These are phyloP conservation scores for Drosophila malerkotliana DNA, from an alignment of 1,140 invertebrate genomes.

Conservation along the genomic window DNA sequence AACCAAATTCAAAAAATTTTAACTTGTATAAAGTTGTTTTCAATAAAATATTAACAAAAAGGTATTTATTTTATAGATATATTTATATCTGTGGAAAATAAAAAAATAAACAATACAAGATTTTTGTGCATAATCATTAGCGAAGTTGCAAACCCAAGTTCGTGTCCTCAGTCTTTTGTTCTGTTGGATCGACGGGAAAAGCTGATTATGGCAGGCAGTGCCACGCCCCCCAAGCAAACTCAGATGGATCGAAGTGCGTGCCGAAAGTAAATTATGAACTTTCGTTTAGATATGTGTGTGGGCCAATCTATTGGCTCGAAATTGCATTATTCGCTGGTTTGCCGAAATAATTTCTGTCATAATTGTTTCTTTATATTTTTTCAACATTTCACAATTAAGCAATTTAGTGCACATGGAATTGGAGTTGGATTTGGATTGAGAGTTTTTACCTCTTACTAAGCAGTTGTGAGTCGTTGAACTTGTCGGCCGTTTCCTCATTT, in stretches of 20 bases:
- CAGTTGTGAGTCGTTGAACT: conserved; percentile 68
- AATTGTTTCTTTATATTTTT: conserved; percentile 70
- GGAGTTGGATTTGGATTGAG: conserved; percentile 14
- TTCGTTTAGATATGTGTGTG: conserved; percentile 26
- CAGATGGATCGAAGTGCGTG: conserved; percentile 21
- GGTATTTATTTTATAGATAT: too few species aligned
- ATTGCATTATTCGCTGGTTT: conserved; percentile 52
- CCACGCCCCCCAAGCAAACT: conserved; percentile 6
- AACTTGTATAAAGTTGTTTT: too few species aligned
- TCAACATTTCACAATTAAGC: conserved; percentile 74
- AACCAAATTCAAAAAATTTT: too few species aligned
- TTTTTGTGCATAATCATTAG: conserved; percentile 24
- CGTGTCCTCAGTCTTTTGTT: conserved; percentile 50
- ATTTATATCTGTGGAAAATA: too few species aligned
- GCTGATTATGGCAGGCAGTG: background rate
- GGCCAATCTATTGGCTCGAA: conserved; percentile 23
- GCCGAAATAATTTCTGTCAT: conserved; percentile 62
- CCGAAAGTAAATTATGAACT: conserved; percentile 19
- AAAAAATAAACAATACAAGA: background rate
- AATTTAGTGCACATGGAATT: conserved; percentile 54
- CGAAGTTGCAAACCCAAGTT: conserved; percentile 21
- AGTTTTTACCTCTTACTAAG: conserved; percentile 15
- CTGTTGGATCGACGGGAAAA: background rate
- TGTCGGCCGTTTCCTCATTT: conserved; percentile 72
- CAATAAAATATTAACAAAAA: too few species aligned